Conservation (phyloP, 2,888 invertebrate genomes). For the Troides oblongomaculatus region DNA sequence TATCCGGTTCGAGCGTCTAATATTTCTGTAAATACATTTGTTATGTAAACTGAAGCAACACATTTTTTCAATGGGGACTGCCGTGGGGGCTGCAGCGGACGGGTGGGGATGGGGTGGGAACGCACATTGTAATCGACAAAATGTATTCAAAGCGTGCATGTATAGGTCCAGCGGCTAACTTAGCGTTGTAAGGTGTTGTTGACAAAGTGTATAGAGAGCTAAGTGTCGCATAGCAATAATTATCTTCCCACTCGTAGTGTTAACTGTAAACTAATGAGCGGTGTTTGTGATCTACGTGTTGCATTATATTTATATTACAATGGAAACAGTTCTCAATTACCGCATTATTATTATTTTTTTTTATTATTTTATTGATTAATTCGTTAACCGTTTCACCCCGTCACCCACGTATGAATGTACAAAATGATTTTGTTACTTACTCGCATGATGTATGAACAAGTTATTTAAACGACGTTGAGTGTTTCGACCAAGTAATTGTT, state of each 20-base stretch:
- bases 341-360: not conserved
- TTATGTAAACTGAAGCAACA: slow-evolving; percentile 4
- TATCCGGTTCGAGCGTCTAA: slow-evolving; percentile 2
- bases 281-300: slow-evolving; percentile 2
- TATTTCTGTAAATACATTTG: slow-evolving; percentile 20
- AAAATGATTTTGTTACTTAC: not conserved
- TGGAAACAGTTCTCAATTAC: not conserved
- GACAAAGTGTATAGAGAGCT: slow-evolving; percentile 25
- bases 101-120: not conserved
- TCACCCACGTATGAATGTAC: not conserved
- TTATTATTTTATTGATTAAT: not conserved
- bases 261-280: slow-evolving; percentile 10
- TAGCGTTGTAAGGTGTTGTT: slow-evolving; percentile 31
- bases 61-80: not conserved
- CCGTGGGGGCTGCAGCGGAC: not conserved
- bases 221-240: slow-evolving; percentile 28
- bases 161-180: slow-evolving; percentile 25
- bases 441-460: not conserved
- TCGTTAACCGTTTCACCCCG: not conserved
- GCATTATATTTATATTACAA: not conserved
- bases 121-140: slow-evolving; percentile 15
- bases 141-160: slow-evolving; percentile 25
- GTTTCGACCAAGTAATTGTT: slow-evolving; percentile 16
- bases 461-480: not conserved
- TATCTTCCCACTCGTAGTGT: slow-evolving; percentile 12